Evolutionary conservation across 1,140 invertebrate genomes (phyloP).

Genomic region (Aporrectodea caliginosa): DNA sequence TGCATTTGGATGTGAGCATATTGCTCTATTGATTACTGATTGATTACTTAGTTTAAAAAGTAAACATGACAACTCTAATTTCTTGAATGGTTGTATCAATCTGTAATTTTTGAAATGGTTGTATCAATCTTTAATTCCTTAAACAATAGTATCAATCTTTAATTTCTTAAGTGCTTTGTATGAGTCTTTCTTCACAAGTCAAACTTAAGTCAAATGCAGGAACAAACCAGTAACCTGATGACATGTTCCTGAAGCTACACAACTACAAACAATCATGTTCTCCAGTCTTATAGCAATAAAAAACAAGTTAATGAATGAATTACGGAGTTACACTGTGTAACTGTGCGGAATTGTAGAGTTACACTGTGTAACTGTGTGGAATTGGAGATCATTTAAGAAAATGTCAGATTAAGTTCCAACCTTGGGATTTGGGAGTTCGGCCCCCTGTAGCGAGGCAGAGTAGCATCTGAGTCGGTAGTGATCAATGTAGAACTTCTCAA

Average conservation of each 20-base stretch:
- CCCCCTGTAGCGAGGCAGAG: conserved; percentile 90
- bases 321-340: background rate
- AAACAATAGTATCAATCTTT: too few species aligned
- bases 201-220: too few species aligned
- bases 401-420: conserved; percentile 59
- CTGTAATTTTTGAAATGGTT: too few species aligned
- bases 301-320: background rate
- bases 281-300: background rate
- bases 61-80: too few species aligned
- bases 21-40: too few species aligned
- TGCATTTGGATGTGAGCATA: too few species aligned
- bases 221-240: too few species aligned
- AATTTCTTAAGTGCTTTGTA: too few species aligned
- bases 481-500: conserved; percentile 92
- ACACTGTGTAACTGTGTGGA: background rate
- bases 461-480: conserved; percentile 93
- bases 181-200: too few species aligned
- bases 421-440: conserved; percentile 95
- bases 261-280: background rate
- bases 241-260: background rate
- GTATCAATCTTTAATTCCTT: too few species aligned
- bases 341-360: background rate
- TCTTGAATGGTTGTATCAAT: too few species aligned
- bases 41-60: too few species aligned
- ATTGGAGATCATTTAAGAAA: background rate